These are phyloP conservation scores for Amblyopsis rosae DNA, from an alignment of 2,113 vertebrate genomes.

Conservation along the genomic window DNA sequence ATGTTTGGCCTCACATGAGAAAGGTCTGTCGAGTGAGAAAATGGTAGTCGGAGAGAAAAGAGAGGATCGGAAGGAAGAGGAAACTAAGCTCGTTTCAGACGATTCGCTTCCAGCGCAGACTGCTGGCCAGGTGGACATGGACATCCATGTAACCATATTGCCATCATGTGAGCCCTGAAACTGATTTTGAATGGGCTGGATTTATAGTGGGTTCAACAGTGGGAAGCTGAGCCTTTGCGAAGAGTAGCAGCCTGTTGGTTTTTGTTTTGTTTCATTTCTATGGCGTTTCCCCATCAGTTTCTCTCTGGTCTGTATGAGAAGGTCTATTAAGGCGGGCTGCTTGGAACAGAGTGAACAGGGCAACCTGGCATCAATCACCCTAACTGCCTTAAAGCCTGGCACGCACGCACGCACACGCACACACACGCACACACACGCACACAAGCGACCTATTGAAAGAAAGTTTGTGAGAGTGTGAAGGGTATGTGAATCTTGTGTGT, in stretches of 20 bases:
- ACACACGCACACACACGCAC: not conserved
- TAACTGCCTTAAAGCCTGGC: slow-evolving; percentile 41
- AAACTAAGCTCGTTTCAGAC: slow-evolving; percentile 42
- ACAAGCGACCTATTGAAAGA: slow-evolving; percentile 30
- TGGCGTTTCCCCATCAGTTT: slow-evolving; percentile 49
- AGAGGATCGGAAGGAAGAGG: slow-evolving; percentile 27
- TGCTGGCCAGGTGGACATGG: not conserved
- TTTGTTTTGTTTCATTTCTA: slow-evolving; percentile 19
- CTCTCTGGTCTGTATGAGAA: slow-evolving; percentile 37
- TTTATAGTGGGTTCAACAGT: slow-evolving; percentile 60
- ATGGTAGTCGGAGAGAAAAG: slow-evolving; percentile 36
- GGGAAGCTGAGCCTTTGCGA: slow-evolving; percentile 7
- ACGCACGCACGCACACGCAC: slow-evolving; percentile 13
- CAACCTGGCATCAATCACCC: slow-evolving; percentile 60
- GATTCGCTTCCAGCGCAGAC: slow-evolving; percentile 34
- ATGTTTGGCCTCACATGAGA: slow-evolving; percentile 72
- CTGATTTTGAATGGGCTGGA: slow-evolving; percentile 41
- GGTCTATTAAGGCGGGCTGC: slow-evolving; percentile 48
- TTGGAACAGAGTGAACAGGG: slow-evolving; percentile 48
- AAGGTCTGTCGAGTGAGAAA: slow-evolving; percentile 48
- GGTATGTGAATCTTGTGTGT: not conserved
- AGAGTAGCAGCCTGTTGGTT: slow-evolving; percentile 8
- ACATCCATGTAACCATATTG: slow-evolving; percentile 7
- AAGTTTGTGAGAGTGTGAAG: slow-evolving; percentile 15
- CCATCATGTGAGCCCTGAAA: not conserved